These are phyloP conservation scores for Lasioglossum villosulum DNA, from an alignment of 2,888 invertebrate genomes.

Conservation along the genomic window DNA sequence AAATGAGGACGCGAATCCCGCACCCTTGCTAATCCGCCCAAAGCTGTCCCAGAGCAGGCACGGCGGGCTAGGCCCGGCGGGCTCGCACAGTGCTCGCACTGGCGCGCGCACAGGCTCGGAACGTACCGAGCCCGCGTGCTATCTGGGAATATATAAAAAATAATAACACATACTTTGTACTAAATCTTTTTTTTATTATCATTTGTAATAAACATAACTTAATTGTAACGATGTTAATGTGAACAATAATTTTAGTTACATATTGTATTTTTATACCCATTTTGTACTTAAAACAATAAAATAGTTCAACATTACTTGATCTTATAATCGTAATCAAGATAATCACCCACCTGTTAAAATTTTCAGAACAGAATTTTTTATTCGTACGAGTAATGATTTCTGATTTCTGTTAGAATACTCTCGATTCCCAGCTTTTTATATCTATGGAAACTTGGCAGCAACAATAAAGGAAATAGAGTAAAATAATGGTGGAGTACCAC, in stretches of 20 bases:
- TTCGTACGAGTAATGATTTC: not conserved
- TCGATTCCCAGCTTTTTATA: constrained; percentile 76
- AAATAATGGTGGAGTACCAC: constrained; percentile 75
- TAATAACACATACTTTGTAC: constrained; percentile 50
- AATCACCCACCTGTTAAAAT: not conserved
- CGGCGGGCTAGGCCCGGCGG: too few species aligned
- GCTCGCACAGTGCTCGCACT: too few species aligned
- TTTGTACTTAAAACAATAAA: constrained; percentile 83
- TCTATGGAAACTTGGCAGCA: constrained; percentile 87
- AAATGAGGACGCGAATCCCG: too few species aligned
- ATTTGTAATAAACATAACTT: constrained; percentile 48
- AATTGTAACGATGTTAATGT: constrained; percentile 51
- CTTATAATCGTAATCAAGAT: constrained; percentile 35
- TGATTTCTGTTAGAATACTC: constrained; percentile 1
- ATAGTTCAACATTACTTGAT: constrained; percentile 66
- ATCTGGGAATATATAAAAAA: constrained; percentile 42
- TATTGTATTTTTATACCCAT: constrained; percentile 83
- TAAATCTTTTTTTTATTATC: constrained; percentile 65
- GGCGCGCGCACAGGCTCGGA: too few species aligned
- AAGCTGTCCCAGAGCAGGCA: too few species aligned
- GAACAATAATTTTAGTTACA: constrained; percentile 61
- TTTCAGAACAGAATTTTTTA: not conserved
- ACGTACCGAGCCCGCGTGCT: too few species aligned
- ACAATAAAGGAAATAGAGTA: constrained; percentile 85
- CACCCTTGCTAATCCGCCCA: too few species aligned